These are phyloP conservation scores for Ceratosolen solmsi DNA, from an alignment of 1,140 invertebrate genomes.

Conservation along the genomic window DNA sequence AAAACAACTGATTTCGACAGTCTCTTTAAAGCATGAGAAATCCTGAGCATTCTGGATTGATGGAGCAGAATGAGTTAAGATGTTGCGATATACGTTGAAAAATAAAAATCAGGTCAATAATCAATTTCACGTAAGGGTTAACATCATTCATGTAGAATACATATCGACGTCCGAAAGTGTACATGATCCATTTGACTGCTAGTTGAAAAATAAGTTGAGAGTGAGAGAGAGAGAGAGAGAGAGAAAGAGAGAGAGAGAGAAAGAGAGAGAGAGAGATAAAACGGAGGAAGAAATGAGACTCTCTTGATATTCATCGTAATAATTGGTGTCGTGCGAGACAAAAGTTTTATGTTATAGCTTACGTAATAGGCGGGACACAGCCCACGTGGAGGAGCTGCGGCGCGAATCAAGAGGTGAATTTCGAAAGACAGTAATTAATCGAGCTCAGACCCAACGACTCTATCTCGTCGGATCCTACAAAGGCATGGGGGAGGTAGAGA, in stretches of 20 bases:
- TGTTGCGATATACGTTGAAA: neutral
- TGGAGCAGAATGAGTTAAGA: neutral
- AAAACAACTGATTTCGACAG: neutral
- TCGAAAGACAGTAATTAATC: constrained; percentile 16
- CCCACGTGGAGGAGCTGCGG: neutral
- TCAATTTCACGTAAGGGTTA: neutral
- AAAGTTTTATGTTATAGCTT: constrained; percentile 16
- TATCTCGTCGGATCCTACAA: neutral
- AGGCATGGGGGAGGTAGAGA: neutral
- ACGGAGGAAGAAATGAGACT: neutral
- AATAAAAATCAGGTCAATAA: constrained; percentile 4
- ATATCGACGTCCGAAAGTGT: neutral
- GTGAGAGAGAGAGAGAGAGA: neutral
- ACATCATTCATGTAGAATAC: neutral
- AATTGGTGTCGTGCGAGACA: neutral
- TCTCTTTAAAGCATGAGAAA: neutral
- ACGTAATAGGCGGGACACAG: neutral
- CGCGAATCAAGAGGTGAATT: constrained; percentile 1
- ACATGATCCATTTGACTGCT: neutral
- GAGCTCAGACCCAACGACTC: neutral
- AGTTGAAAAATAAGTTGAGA: neutral
- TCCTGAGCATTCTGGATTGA: too few species aligned
- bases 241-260: neutral
- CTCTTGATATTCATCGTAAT: neutral
- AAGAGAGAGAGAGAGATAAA: neutral